Evolutionary conservation across 2,113 vertebrate genomes (phyloP).

Genomic region (Corythaixoides concolor): DNA sequence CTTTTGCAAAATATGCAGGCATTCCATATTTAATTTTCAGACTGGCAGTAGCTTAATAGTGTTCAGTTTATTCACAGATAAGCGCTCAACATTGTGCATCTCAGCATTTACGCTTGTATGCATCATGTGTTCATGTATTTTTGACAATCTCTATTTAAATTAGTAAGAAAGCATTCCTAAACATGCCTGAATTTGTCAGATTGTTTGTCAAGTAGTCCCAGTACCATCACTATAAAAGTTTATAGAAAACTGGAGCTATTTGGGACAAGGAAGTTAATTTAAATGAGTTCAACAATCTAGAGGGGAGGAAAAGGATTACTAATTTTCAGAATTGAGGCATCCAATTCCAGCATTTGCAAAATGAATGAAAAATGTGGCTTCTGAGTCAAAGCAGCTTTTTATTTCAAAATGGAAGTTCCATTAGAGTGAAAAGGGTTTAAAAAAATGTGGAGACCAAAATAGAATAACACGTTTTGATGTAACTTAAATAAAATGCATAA

Average conservation of each 20-base stretch:
- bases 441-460: background rate
- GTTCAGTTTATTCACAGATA: background rate
- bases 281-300: background rate
- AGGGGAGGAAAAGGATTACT: background rate
- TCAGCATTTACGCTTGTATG: background rate
- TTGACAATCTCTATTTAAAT: background rate
- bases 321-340: background rate
- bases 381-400: background rate
- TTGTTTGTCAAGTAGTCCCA: background rate
- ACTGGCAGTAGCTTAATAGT: background rate
- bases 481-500: background rate
- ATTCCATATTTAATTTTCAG: conserved; percentile 16
- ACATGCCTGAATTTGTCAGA: background rate
- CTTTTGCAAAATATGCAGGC: conserved; percentile 5
- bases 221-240: background rate
- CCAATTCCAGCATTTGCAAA: background rate
- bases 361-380: background rate
- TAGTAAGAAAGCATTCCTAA: background rate
- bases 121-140: background rate
- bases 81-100: background rate
- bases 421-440: background rate
- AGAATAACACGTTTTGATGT: background rate
- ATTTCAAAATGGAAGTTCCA: background rate
- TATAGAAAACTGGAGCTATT: background rate
- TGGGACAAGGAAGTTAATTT: background rate